Percentiles rank a stretch among this genome's conserved stretches.
These are phyloP conservation scores for Cerastis rubricosa DNA, from an alignment of 2,888 invertebrate species.

Conservation along the genomic window DNA sequence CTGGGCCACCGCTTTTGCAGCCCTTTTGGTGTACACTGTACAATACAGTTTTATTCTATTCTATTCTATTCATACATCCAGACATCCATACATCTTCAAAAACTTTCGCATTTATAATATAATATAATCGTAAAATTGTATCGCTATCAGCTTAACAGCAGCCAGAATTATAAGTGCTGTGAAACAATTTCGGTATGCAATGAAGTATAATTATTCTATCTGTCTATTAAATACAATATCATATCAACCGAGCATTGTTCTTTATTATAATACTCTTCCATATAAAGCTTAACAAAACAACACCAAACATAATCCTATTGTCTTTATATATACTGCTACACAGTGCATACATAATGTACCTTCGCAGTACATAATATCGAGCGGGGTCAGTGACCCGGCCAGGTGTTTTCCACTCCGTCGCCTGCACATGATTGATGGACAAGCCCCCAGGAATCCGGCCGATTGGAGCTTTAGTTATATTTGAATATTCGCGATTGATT, in stretches of 20 bases:
- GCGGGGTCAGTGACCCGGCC: conserved; percentile 61
- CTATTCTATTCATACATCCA: no score
- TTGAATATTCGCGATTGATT: conserved; percentile 58
- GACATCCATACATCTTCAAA: no score
- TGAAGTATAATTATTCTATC: neutral
- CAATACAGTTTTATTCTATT: no score
- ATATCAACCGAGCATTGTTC: neutral
- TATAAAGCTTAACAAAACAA: conserved; percentile 10
- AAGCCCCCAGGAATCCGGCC: conserved; percentile 41
- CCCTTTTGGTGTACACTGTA: no score
- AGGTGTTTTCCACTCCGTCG: conserved; percentile 66
- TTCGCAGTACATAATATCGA: conserved; percentile 38
- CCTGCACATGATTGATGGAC: conserved; percentile 64
- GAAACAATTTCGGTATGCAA: neutral
- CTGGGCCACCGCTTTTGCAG: no score
- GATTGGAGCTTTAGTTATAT: conserved; percentile 45
- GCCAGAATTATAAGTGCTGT: neutral
- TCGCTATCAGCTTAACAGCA: neutral
- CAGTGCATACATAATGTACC: conserved; percentile 2
- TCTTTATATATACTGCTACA: conserved; percentile 24
- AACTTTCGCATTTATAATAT: neutral
- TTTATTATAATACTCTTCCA: neutral
- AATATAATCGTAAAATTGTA: neutral
- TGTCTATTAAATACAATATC: neutral
- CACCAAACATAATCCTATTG: conserved; percentile 12